Conservation (phyloP, 2,888 invertebrate genomes). For the Drosophila kokeensis region DNA sequence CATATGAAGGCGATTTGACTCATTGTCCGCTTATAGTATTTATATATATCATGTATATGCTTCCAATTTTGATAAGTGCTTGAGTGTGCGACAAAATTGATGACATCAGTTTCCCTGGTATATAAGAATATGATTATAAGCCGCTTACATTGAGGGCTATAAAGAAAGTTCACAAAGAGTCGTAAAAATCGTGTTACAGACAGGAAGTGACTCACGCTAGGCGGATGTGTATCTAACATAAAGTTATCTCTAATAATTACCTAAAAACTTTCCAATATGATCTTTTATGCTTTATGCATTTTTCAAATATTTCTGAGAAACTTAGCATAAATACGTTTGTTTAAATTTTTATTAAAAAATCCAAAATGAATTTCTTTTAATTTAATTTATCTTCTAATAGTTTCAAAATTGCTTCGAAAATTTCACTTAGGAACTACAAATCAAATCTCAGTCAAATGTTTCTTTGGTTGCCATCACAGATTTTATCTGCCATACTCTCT, state of each 20-base stretch:
- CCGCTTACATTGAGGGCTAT: conserved; percentile 8
- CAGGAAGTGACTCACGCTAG: conserved; percentile 50
- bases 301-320: not conserved
- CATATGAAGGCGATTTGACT: conserved; percentile 56
- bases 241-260: not conserved
- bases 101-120: conserved; percentile 59
- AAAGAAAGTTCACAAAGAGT: conserved; percentile 13
- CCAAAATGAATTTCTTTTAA: not conserved
- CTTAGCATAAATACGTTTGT: not conserved
- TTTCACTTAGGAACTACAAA: not conserved
- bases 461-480: not conserved
- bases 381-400: not conserved
- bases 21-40: conserved; percentile 46
- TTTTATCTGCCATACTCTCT: not conserved
- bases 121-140: conserved; percentile 16
- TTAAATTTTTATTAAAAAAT: not conserved
- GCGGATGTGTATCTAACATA: not conserved
- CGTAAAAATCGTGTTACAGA: conserved; percentile 18
- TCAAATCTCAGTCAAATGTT: not conserved
- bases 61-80: conserved; percentile 45
- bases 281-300: not conserved
- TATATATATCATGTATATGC: conserved; percentile 24
- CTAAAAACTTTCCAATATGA: not conserved
- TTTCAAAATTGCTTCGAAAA: not conserved
- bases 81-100: conserved; percentile 27